Percentiles rank a stretch among this genome's conserved stretches.
These are phyloP conservation scores for Chromobotia macracanthus DNA, from an alignment of 2,797 vertebrate species.

Conservation along the genomic window DNA sequence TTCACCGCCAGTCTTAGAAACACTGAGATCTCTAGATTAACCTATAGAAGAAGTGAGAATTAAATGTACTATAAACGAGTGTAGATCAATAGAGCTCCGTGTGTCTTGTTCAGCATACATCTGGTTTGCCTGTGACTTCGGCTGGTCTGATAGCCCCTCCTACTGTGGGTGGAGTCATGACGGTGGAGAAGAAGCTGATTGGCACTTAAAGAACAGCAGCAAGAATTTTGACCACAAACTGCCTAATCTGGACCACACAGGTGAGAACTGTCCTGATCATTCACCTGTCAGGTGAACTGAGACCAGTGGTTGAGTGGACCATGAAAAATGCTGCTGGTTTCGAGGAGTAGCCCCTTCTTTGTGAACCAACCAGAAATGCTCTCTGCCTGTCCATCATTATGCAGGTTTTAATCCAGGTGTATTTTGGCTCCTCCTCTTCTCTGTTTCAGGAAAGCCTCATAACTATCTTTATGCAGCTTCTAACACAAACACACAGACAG, in stretches of 20 bases:
- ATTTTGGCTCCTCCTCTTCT: background rate
- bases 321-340: too few species aligned
- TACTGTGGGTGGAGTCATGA: constrained; percentile 89
- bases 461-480: constrained; percentile 55
- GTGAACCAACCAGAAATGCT: too few species aligned
- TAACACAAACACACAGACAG: constrained; percentile 9
- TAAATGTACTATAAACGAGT: too few species aligned
- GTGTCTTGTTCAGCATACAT: constrained; percentile 67
- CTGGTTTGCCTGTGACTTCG: constrained; percentile 92
- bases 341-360: too few species aligned
- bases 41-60: too few species aligned
- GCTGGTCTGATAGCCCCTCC: constrained; percentile 83
- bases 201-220: constrained; percentile 79
- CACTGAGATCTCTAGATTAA: too few species aligned
- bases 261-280: constrained; percentile 9
- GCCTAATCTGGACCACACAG: constrained; percentile 53
- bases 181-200: constrained; percentile 78
- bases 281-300: too few species aligned
- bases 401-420: background rate
- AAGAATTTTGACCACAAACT: constrained; percentile 23
- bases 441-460: constrained; percentile 48
- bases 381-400: background rate
- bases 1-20: too few species aligned
- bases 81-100: background rate
- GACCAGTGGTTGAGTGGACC: too few species aligned